Evolutionary conservation across 92 coral and sea anemone genomes (phyloP), one percentile per base, ranked within the genome.

Genomic region (Zoanthus gigantus): DNA sequence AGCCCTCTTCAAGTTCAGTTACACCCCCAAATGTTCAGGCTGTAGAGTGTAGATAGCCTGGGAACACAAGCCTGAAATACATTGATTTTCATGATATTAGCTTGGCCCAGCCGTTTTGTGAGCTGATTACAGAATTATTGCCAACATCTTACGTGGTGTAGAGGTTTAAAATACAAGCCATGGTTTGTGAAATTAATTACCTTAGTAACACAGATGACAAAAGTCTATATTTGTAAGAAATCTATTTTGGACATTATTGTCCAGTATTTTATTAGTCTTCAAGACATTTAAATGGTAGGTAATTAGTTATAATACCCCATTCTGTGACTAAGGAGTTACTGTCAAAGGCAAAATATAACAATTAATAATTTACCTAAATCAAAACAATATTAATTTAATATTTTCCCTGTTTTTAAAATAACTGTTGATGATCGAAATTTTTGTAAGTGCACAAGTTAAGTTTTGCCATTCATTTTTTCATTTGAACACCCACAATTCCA

Each of bases 31-130:
- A 68, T 86, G 61, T 88, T n/a, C 86, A 97, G 32, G 87, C 96
- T 31, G 96, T 95, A 18, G 99, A 97, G 56, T 97, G 99, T 76
- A 97, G 99, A 94, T 97, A 94, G 90, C 96, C 85, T 81, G 85
- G 57, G 13, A 16, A 9, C 17, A 8, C 7, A 7, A 15, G n/a
- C 14, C 48, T 11, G 8, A 50, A 63, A 53, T 50, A 1, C 9
- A 5, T 2, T 50, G 9, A 50, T 50, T 50, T 50, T 50, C 42
- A 50, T 50, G 18, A 79, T 60, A 14, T 18, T 81, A 23, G 37
- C 7, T 48, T 0, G 18, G 44, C 11, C 61, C 47, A 77, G 11
- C 44, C 6, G 7, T 17, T 32, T 9, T 30, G 32, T 16, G n/a
- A 77, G 82, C 75, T 45, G 60, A 44, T 63, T 60, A 63, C 46